Evolutionary conservation across 2,113 vertebrate species (phyloP).

Genomic region (Leptobrachium leishanense): DNA sequence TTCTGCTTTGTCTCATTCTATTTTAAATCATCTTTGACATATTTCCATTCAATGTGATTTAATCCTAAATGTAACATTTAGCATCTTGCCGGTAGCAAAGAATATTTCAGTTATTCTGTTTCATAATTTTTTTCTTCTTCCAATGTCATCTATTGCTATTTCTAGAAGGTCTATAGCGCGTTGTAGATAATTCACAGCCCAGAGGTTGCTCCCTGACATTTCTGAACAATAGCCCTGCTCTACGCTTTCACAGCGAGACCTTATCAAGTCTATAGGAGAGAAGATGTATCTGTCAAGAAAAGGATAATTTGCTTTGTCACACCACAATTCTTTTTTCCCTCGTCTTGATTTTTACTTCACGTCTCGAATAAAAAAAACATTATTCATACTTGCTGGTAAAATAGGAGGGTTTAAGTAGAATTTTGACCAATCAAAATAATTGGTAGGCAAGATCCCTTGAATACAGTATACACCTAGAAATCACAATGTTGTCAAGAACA

Average conservation of each 20-base stretch:
- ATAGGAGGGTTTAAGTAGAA: too few relatives aligned
- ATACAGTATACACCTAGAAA: too few relatives aligned
- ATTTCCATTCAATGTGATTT: background rate
- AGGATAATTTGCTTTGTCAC: background rate
- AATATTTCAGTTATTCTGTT: background rate
- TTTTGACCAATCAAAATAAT: too few relatives aligned
- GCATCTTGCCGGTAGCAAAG: background rate
- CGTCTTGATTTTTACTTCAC: background rate
- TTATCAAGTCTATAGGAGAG: background rate
- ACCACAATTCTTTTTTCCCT: background rate
- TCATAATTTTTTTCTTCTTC: background rate
- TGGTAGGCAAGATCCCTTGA: too few relatives aligned
- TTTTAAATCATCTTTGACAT: background rate
- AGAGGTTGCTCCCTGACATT: constrained; percentile 9
- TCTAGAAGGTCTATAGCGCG: background rate
- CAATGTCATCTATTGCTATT: background rate
- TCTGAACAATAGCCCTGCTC: background rate
- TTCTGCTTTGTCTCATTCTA: background rate
- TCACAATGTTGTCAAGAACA: too few relatives aligned
- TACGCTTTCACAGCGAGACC: background rate
- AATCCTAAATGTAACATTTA: background rate
- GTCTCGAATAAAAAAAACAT: background rate
- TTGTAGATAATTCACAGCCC: background rate
- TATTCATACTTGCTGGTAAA: too few relatives aligned
- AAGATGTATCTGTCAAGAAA: background rate